Evolutionary conservation across 1,140 invertebrate genomes (phyloP), one percentile per base, ranked within the genome.

Genomic region (Brachionus angularis): DNA sequence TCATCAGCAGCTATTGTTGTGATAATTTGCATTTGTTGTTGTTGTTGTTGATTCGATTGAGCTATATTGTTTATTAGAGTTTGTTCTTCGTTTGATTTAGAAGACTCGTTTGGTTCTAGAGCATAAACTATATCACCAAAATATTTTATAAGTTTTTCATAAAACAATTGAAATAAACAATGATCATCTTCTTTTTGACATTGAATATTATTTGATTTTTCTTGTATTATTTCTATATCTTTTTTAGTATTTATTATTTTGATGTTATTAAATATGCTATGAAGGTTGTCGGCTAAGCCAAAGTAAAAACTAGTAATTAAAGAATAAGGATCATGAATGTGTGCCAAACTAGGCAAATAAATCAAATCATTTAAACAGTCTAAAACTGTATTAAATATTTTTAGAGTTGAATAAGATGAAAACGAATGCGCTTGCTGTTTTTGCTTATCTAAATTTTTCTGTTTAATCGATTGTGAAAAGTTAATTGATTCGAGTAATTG

Each of bases 1-100:
- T 67, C 62, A 12, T 67, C 62, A 7, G 10, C 16, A 10, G 21
- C 62, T 10, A 67, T 67, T 18, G 62, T 67, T 12, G 62, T 67
- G 18, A 67, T 67, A 33, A 67, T 67, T 36, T 67, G 23, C 1
- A 31, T 42, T 10, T 42, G n/a, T n/a, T n/a, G n/a, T n/a, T 16
- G 39, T 42, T 42, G 10, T 16, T 10, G 39, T 36, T 50, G 27
- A 47, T 50, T 67, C 8, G 42, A 34, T 29, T 47, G 39, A 16
- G n/a, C 12, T 34, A 36, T 47, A 27, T 16, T 36, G 39, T 23
- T 12, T 47, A 14, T 67, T 34, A 0, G 10, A 5, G 12, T 31
- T 67, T 31, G 27, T 10, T 42, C 39, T 10, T 16, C 10, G 16
- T 42, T 16, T 10, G 39, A 42, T 10, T 42, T 16, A 16, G 39